A percentile compares a stretch with the other conserved stretches of the same genome.
These are phyloP conservation scores for Acrocera orbiculus DNA, from an alignment of 2,888 invertebrate genomes.

Conservation along the genomic window DNA sequence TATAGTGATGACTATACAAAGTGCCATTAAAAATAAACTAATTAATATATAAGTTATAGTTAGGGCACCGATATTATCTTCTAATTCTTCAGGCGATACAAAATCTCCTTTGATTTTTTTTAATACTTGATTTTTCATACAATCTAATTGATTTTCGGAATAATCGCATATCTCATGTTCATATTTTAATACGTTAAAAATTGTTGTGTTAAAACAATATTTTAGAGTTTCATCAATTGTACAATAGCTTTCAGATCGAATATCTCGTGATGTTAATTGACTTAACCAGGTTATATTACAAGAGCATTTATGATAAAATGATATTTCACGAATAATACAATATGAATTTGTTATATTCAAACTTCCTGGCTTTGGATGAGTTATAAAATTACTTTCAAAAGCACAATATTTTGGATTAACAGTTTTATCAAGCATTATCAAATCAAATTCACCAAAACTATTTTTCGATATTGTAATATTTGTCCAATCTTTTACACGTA, in stretches of 20 bases:
- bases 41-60: slow-evolving; percentile 7
- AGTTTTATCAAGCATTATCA: slow-evolving; percentile 18
- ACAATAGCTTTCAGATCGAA: slow-evolving; percentile 26
- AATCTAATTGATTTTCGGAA: slow-evolving; percentile 19
- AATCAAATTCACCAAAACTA: slow-evolving; percentile 21
- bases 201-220: slow-evolving; percentile 23
- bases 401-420: slow-evolving; percentile 17
- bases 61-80: slow-evolving; percentile 8
- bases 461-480: slow-evolving; percentile 22
- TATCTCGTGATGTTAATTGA: slow-evolving; percentile 20
- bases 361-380: slow-evolving; percentile 19
- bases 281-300: slow-evolving; percentile 23
- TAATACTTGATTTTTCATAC: slow-evolving; percentile 19
- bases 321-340: slow-evolving; percentile 22
- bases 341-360: slow-evolving; percentile 22
- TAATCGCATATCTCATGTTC: slow-evolving; percentile 23
- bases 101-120: slow-evolving; percentile 20
- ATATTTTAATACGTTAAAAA: slow-evolving; percentile 23
- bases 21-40: slow-evolving; percentile 5
- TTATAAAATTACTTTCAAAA: slow-evolving; percentile 24
- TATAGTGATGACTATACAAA: slow-evolving; percentile 9
- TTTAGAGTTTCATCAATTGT: slow-evolving; percentile 17
- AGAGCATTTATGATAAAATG: slow-evolving; percentile 20
- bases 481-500: slow-evolving; percentile 21
- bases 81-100: slow-evolving; percentile 20